Conservation (phyloP, 1,140 invertebrate genomes). For the Orchesella cincta region DNA sequence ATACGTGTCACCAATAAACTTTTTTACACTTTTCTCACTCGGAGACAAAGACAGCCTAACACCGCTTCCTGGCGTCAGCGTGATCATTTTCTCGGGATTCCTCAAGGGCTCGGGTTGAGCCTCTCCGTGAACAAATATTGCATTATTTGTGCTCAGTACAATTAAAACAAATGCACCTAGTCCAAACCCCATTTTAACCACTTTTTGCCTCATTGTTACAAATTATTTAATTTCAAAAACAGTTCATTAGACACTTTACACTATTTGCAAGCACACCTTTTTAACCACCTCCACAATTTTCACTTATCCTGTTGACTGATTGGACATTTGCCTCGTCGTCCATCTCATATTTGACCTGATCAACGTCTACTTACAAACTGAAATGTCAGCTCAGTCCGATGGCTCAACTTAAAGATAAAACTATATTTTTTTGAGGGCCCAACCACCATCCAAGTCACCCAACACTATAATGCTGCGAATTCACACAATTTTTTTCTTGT, state of each 20-base stretch:
- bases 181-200: too few relatives aligned
- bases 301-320: neutral
- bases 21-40: constrained; percentile 38
- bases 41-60: constrained; percentile 33
- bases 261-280: neutral
- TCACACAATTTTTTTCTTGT: neutral
- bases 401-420: constrained; percentile 26
- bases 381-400: neutral
- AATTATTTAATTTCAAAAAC: too few relatives aligned
- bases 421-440: too few relatives aligned
- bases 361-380: neutral
- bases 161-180: too few relatives aligned
- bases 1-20: constrained; percentile 42
- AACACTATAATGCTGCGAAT: neutral
- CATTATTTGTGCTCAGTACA: constrained; percentile 24
- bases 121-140: neutral
- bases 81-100: constrained; percentile 12
- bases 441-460: neutral
- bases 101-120: neutral
- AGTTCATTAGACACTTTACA: too few relatives aligned
- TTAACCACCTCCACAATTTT: neutral
- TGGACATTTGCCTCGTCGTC: neutral
- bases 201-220: too few relatives aligned
- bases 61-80: constrained; percentile 33
- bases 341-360: neutral